phyloP scores from a whole-genome alignment of 2,888 invertebrate species.

The Ernsta delagoae region DNA sequence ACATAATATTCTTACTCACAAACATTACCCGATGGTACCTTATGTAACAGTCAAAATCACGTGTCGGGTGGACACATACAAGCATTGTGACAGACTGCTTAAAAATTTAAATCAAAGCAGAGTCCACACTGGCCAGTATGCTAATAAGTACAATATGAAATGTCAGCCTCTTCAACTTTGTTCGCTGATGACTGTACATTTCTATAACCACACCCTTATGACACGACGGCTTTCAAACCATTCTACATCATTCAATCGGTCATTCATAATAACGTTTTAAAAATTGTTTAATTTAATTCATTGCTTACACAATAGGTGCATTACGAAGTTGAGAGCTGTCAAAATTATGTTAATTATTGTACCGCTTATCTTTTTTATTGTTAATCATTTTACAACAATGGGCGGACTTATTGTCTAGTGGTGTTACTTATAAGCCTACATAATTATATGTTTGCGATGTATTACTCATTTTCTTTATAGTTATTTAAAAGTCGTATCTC shows the following conservation, averaged over 20 bases:
- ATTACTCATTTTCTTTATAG: not conserved
- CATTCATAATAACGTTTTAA: conserved; percentile 50
- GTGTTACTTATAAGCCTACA: conserved; percentile 1
- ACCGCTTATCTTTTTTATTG: conserved; percentile 5
- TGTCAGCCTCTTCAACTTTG: conserved; percentile 66
- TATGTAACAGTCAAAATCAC: not conserved
- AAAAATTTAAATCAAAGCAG: conserved; percentile 66
- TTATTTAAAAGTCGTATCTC: too few relatives aligned
- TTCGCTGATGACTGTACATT: conserved; percentile 76
- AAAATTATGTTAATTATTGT: conserved; percentile 15
- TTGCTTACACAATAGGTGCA: not conserved
- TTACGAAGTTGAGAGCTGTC: conserved; percentile 15
- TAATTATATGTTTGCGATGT: not conserved
- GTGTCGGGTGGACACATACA: conserved; percentile 20
- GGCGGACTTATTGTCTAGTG: conserved; percentile 4
- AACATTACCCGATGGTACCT: not conserved
- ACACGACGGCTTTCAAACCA: conserved; percentile 53
- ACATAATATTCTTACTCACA: not conserved
- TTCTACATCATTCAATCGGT: conserved; percentile 56
- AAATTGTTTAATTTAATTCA: conserved; percentile 17
- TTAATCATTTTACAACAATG: conserved; percentile 1
- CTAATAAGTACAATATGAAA: conserved; percentile 70
- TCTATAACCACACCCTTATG: conserved; percentile 71
- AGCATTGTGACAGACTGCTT: conserved; percentile 61
- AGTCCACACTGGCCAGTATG: conserved; percentile 73